Evolutionary conservation across 2,888 invertebrate species (phyloP).

Genomic region (Hemaris fuciformis): DNA sequence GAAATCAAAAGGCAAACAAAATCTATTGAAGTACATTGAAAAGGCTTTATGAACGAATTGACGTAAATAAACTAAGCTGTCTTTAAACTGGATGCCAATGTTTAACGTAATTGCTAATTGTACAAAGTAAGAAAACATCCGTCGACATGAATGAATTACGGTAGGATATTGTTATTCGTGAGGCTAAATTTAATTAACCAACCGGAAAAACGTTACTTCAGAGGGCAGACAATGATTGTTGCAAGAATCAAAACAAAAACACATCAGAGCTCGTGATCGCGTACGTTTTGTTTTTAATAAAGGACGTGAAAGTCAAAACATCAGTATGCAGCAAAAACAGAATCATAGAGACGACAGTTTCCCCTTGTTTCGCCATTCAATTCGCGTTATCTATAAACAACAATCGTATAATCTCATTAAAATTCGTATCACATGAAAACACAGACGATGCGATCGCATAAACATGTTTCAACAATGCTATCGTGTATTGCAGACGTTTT

Average conservation of each 20-base stretch:
- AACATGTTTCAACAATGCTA: neutral
- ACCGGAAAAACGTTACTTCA: neutral
- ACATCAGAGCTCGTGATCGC: neutral
- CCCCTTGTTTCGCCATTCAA: neutral
- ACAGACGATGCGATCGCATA: neutral
- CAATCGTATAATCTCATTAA: slow-evolving; percentile 3
- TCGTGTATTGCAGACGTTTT: neutral
- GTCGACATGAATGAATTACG: neutral
- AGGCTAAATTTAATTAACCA: neutral
- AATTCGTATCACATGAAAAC: neutral
- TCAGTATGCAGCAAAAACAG: neutral
- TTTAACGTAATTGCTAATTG: no score
- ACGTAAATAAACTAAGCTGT: no score
- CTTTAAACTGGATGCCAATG: no score
- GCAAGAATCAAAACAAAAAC: neutral
- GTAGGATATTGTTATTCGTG: neutral
- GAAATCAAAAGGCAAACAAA: no score
- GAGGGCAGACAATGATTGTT: neutral
- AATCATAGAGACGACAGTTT: neutral
- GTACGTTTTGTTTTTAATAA: neutral
- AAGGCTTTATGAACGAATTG: no score
- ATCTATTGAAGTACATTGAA: no score
- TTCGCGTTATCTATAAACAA: neutral
- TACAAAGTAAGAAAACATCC: neutral
- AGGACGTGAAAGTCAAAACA: neutral